Evolutionary conservation across 2,113 vertebrate species (phyloP).

Genomic region (Peromyscus californicus): DNA sequence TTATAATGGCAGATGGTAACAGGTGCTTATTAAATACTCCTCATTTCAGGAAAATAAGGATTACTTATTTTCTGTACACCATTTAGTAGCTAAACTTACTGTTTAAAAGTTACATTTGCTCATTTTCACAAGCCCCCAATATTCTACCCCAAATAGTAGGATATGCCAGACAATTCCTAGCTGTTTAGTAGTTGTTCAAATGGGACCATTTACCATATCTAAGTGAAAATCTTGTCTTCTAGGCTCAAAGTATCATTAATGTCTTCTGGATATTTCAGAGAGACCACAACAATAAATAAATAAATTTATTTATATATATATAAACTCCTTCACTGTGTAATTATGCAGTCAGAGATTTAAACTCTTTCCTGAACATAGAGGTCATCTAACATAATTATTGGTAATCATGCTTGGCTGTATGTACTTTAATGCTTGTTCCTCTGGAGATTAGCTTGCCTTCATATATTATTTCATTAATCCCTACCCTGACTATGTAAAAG

Average conservation of each 20-base stretch:
- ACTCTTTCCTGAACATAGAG: conserved; percentile 47
- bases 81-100: conserved; percentile 21
- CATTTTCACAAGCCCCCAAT: not conserved
- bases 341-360: conserved; percentile 56
- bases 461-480: conserved; percentile 75
- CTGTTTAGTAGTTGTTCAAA: not conserved
- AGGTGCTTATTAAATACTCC: not conserved
- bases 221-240: conserved; percentile 57
- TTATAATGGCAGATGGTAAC: not conserved
- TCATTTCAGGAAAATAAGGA: not conserved
- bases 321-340: conserved; percentile 39
- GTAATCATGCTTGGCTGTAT: conserved; percentile 52
- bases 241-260: conserved; percentile 61
- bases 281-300: not conserved
- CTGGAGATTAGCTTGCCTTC: conserved; percentile 62
- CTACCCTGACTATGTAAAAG: conserved; percentile 30
- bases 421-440: conserved; percentile 56
- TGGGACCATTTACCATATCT: not conserved
- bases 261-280: conserved; percentile 28
- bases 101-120: not conserved
- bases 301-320: conserved; percentile 25
- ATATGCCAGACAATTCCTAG: not conserved
- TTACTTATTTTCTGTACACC: not conserved
- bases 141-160: not conserved
- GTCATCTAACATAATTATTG: conserved; percentile 71